These are phyloP conservation scores for Naso thynnoides DNA, from an alignment of 2,797 vertebrate species.

Conservation along the genomic window DNA sequence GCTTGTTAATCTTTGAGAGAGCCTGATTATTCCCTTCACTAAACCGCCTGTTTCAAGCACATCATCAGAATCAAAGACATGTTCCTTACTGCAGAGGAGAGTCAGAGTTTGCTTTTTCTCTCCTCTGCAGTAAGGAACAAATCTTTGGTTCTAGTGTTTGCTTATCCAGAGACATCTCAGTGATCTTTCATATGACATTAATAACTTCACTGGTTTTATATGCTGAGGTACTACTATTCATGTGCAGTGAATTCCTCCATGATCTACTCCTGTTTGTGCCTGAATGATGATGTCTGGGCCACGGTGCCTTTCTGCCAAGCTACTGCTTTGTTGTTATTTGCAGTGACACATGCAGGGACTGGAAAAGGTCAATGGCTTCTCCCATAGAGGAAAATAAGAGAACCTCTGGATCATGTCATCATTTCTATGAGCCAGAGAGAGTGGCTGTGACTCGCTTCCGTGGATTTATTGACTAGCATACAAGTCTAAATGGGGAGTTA, in stretches of 20 bases:
- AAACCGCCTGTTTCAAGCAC: neutral
- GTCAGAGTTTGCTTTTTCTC: neutral
- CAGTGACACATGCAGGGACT: slow-evolving; percentile 57
- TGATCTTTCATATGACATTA: slow-evolving; percentile 40
- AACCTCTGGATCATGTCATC: slow-evolving; percentile 71
- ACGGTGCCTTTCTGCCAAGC: slow-evolving; percentile 39
- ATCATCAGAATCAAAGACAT: slow-evolving; percentile 27
- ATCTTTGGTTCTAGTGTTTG: slow-evolving; percentile 8
- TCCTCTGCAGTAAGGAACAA: neutral
- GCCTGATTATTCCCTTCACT: slow-evolving; percentile 5
- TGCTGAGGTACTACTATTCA: slow-evolving; percentile 16
- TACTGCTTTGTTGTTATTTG: slow-evolving; percentile 70
- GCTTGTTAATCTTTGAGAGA: neutral
- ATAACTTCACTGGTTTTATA: slow-evolving; percentile 42
- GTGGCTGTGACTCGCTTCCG: slow-evolving; percentile 38
- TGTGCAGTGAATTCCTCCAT: slow-evolving; percentile 21
- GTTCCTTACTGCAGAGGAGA: too few relatives aligned
- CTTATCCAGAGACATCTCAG: slow-evolving; percentile 10
- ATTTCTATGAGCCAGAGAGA: slow-evolving; percentile 59
- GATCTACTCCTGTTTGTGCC: slow-evolving; percentile 35
- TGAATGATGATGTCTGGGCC: slow-evolving; percentile 53
- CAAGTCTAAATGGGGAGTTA: slow-evolving; percentile 64
- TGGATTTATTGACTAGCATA: slow-evolving; percentile 67
- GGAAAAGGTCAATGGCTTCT: slow-evolving; percentile 73
- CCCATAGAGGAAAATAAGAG: slow-evolving; percentile 52